Evolutionary conservation across 2,888 invertebrate genomes (phyloP).

Genomic region (Orgyia antiqua): DNA sequence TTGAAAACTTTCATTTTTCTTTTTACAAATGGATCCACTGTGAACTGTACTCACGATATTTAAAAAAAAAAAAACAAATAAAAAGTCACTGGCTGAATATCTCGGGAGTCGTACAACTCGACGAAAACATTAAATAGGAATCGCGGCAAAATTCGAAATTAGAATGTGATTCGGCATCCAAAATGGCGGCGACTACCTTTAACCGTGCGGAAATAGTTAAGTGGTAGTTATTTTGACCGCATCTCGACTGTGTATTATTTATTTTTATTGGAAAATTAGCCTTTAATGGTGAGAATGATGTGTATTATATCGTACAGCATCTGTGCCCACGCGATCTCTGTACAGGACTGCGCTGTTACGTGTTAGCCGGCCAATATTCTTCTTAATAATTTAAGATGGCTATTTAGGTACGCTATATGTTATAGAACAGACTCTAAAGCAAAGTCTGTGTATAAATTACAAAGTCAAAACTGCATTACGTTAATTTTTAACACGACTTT

Average conservation of each 20-base stretch:
- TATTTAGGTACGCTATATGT: conserved; percentile 35
- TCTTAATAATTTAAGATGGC: conserved; percentile 66
- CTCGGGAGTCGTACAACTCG: conserved; percentile 34
- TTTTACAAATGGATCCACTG: conserved; percentile 66
- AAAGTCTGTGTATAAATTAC: no score
- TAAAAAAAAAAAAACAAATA: conserved; percentile 7
- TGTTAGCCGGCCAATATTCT: conserved; percentile 63
- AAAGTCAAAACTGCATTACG: no score
- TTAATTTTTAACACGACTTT: no score
- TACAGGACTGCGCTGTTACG: conserved; percentile 54
- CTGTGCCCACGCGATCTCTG: conserved; percentile 61
- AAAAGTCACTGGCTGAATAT: conserved; percentile 33
- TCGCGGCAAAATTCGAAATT: conserved; percentile 51
- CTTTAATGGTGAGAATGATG: conserved; percentile 59
- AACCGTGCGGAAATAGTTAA: conserved; percentile 48
- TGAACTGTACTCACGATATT: no score
- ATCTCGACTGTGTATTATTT: conserved; percentile 55
- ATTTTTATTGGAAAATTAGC: conserved; percentile 73
- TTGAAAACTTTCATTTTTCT: conserved; percentile 74
- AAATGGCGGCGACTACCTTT: conserved; percentile 52
- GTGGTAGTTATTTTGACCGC: conserved; percentile 62
- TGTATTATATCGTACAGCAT: conserved; percentile 42
- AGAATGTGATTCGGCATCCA: conserved; percentile 37
- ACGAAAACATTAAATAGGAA: conserved; percentile 44
- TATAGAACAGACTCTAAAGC: no score